Conservation (phyloP, 2,113 vertebrate species). For the Epinephelus fuscoguttatus region DNA sequence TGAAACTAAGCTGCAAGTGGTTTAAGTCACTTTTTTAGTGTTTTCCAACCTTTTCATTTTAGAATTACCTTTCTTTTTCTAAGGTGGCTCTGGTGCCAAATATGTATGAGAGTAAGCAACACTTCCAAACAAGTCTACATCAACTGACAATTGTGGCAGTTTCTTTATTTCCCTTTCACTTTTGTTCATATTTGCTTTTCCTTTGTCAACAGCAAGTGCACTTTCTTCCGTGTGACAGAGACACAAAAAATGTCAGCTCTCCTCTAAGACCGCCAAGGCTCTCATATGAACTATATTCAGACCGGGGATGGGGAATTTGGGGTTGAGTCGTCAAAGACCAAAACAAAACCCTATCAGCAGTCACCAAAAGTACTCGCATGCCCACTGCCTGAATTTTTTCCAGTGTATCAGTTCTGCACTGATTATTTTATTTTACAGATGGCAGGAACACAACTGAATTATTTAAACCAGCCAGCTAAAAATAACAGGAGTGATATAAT, state of each 20-base stretch:
- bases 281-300: slow-evolving; percentile 61
- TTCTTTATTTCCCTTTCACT: slow-evolving; percentile 61
- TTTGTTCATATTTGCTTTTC: slow-evolving; percentile 73
- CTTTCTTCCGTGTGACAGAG: slow-evolving; percentile 70
- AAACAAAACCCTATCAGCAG: slow-evolving; percentile 9
- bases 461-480: slow-evolving; percentile 69
- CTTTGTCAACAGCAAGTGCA: slow-evolving; percentile 81
- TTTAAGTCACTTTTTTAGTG: slow-evolving; percentile 44
- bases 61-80: slow-evolving; percentile 35
- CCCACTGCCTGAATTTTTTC: slow-evolving; percentile 18
- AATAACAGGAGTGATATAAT: slow-evolving; percentile 60
- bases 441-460: slow-evolving; percentile 62
- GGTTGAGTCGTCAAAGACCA: slow-evolving; percentile 17
- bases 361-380: slow-evolving; percentile 12
- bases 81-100: slow-evolving; percentile 43
- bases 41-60: slow-evolving; percentile 62
- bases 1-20: slow-evolving; percentile 22
- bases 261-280: slow-evolving; percentile 75
- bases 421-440: slow-evolving; percentile 53
- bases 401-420: slow-evolving; percentile 33
- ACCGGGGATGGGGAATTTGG: background rate
- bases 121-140: slow-evolving; percentile 61
- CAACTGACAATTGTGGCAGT: slow-evolving; percentile 53
- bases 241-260: slow-evolving; percentile 80
- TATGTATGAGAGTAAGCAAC: slow-evolving; percentile 47